Base-by-base conservation (phyloP, 2,888 invertebrate species). In the Teinopalpus imperialis region DNA sequence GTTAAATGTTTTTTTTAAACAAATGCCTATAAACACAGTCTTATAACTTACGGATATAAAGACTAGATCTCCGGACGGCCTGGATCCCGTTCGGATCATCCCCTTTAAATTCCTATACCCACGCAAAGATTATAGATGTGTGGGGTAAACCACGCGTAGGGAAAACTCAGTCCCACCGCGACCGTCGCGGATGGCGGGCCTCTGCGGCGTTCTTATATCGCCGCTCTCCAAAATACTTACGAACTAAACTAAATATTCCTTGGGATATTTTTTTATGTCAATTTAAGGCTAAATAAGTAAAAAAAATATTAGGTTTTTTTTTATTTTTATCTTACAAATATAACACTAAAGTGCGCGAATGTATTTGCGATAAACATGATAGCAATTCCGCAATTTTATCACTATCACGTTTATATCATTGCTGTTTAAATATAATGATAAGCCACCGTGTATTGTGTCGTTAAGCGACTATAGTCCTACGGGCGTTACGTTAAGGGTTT, bases 181-280 rank as follows among this genome's bases (percentile, higher is more conserved):
- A 59, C 61, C 79, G 76, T 76, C 83, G 82, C 76, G 79, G 67
- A 77, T 81, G 81, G 80, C 81, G 83, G 81, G 74, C 74, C 59
- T 54, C 63, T 61, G 51, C 12, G 34, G 14, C 8, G 5, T 1
- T 36, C 29, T 21, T 5, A 27, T 32, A 6, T 5, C 6, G 4
- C 14, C 14, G 5, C 10, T 3, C 2, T 12, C 12, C 1, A 13
- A n/a, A n/a, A n/a, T n/a, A n/a, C n/a, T n/a, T n/a, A n/a, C n/a
- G n/a, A n/a, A n/a, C n/a, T n/a, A n/a, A n/a, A n/a, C n/a, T n/a
- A n/a, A n/a, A n/a, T n/a, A n/a, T n/a, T n/a, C n/a, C n/a, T n/a
- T n/a, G n/a, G n/a, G n/a, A n/a, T n/a, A n/a, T n/a, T n/a, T n/a
- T n/a, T n/a, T n/a, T n/a, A n/a, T n/a, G n/a, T n/a, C n/a, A n/a